These are phyloP conservation scores for Phalera bucephala DNA, from an alignment of 2,888 invertebrate species.

Conservation along the genomic window DNA sequence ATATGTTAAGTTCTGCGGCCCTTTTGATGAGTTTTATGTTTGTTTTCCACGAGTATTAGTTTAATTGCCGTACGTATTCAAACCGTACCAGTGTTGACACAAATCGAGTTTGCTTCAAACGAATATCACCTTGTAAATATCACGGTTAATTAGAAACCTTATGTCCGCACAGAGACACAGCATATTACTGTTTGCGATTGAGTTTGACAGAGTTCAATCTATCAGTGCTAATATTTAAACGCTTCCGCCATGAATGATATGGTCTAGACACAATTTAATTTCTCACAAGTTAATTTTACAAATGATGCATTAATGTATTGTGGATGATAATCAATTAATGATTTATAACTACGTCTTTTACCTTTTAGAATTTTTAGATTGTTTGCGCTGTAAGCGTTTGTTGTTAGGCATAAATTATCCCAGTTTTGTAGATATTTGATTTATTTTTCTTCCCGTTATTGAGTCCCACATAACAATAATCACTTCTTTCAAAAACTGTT, in stretches of 20 bases:
- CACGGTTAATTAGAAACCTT: constrained; percentile 16
- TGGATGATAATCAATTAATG: too few relatives aligned
- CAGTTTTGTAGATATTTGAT: too few relatives aligned
- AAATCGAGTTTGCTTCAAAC: constrained; percentile 17
- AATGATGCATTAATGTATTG: too few relatives aligned
- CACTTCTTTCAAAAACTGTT: too few relatives aligned
- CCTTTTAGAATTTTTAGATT: too few relatives aligned
- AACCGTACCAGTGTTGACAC: constrained; percentile 10
- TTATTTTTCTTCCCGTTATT: too few relatives aligned
- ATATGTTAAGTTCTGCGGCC: constrained; percentile 12
- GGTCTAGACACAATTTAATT: too few relatives aligned
- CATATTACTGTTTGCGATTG: constrained; percentile 1
- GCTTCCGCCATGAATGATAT: not conserved
- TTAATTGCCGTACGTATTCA: constrained; percentile 23
- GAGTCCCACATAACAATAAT: too few relatives aligned
- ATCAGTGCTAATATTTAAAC: not conserved
- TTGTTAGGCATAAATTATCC: too few relatives aligned
- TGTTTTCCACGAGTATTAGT: constrained; percentile 16
- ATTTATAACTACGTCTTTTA: too few relatives aligned
- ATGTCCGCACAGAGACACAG: constrained; percentile 1
- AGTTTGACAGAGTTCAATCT: not conserved
- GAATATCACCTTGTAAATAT: constrained; percentile 17
- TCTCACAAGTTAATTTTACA: too few relatives aligned
- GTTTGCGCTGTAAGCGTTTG: too few relatives aligned
- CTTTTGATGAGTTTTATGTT: constrained; percentile 22